Base-by-base conservation (phyloP, 2,797 vertebrate species). In the Pagetopsis macropterus region DNA sequence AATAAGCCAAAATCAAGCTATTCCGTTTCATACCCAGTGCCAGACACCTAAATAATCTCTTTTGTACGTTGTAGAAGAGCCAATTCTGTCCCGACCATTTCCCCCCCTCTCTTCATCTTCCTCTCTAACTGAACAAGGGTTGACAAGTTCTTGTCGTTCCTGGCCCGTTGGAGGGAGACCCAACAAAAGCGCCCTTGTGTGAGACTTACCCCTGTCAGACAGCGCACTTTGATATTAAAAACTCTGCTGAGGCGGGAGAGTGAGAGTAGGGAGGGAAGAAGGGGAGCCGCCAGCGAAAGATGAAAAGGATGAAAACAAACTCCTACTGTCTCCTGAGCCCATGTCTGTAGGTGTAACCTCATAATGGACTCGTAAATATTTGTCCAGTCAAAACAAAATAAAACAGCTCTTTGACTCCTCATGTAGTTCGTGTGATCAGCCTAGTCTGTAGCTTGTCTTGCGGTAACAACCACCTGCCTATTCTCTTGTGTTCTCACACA, bases 301-400 rank as follows among this genome's bases (percentile, higher is more conserved):
- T 91, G 86, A 92, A 91, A 87, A 90, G 88, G 86, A 86, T 82
- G 65, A 91, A 95, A 94, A 94, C 93, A 94, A 94, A 94, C 89
- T 93, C 85, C 90, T 91, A 91, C 85, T 87, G 90, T 93, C 86
- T 91, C 89, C 84, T 83, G 59, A 84, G 81, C 88, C 79, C 61
- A n/a, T 82, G 92, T 94, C 91, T 93, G 91, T 93, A 93, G 93
- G 94, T 94, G 93, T 91, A 92, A 90, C 92, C 91, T 88, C 92
- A 90, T 93, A 90, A 94, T 89, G 89, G 91, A 93, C 92, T 81
- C 87, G 81, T 93, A 94, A 94, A 95, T 94, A 95, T 95, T 94
- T 94, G 89, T 93, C 92, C 90, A 91, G 91, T 92, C 92, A 92
- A 93, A 95, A 93, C 92, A 93, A 94, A 94, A 94, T 89, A 92